Evolutionary conservation across 2,888 invertebrate genomes (phyloP).

Genomic region (Adelphocoris suturalis): DNA sequence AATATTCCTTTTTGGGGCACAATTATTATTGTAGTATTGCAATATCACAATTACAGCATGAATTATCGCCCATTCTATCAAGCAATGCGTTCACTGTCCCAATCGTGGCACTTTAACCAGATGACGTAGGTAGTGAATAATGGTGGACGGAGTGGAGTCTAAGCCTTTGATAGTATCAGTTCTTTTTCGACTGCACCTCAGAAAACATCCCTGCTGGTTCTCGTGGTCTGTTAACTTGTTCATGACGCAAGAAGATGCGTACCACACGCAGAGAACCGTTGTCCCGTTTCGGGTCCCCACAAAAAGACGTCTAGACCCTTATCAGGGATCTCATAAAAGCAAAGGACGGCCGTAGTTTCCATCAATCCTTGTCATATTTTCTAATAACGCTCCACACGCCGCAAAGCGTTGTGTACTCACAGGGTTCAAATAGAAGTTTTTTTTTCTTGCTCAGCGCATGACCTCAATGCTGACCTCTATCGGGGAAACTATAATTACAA

Average conservation of each 20-base stretch:
- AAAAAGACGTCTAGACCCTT: not conserved
- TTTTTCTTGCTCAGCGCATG: not conserved
- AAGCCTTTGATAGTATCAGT: too few species aligned
- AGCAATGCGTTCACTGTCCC: too few species aligned
- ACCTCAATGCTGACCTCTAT: conserved; percentile 32
- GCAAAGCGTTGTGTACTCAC: conserved; percentile 36
- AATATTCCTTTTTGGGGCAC: too few species aligned
- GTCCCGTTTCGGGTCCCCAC: not conserved
- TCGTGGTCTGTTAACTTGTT: too few species aligned
- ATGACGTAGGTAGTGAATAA: too few species aligned
- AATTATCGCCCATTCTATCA: too few species aligned
- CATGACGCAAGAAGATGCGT: not conserved
- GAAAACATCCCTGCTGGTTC: too few species aligned
- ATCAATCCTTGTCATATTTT: conserved; percentile 32
- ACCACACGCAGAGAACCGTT: not conserved
- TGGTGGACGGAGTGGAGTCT: too few species aligned
- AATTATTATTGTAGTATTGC: too few species aligned
- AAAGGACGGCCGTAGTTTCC: not conserved
- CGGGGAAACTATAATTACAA: conserved; percentile 15
- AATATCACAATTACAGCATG: too few species aligned
- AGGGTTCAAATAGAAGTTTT: not conserved
- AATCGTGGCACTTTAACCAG: too few species aligned
- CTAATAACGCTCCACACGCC: conserved; percentile 10
- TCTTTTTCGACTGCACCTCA: too few species aligned
- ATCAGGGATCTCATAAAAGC: not conserved